Conservation (phyloP, 2,797 vertebrate species). For the Limnodromus scolopaceus region DNA sequence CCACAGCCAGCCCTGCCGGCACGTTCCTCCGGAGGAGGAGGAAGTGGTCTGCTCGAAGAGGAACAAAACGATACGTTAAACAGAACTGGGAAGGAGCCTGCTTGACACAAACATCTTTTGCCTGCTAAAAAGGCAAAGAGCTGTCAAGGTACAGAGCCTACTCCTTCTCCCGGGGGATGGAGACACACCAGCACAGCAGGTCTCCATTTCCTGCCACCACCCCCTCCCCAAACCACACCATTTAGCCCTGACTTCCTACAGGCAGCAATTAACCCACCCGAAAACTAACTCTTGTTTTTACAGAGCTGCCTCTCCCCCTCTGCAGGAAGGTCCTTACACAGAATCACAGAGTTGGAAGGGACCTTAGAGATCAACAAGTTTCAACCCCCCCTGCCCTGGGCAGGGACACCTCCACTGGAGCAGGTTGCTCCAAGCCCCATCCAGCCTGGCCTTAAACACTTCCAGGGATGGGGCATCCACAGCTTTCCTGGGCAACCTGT, state of each 20-base stretch:
- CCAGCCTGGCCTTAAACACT: too few species aligned
- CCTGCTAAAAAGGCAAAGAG: not conserved
- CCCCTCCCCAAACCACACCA: not conserved
- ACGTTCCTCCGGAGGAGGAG: rapidly evolving
- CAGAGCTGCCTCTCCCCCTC: not conserved
- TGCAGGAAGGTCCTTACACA: not conserved
- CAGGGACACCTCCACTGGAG: too few species aligned
- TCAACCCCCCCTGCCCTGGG: too few species aligned
- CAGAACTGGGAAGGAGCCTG: not conserved
- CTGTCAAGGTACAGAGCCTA: not conserved
- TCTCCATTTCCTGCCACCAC: not conserved
- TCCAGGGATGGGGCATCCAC: too few species aligned
- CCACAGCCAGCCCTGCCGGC: not conserved
- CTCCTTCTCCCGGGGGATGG: not conserved
- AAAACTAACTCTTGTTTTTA: not conserved
- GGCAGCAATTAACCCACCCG: not conserved
- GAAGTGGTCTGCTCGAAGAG: not conserved
- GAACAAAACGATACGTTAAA: not conserved
- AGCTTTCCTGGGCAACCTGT: too few species aligned
- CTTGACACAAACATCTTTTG: not conserved
- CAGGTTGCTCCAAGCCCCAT: too few species aligned
- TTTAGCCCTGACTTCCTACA: not conserved
- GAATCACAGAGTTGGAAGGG: too few species aligned
- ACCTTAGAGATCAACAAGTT: too few species aligned
- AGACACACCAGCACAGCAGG: not conserved